A percentile compares a stretch with the other conserved stretches of the same genome.
Conservation (phyloP, 2,888 invertebrate genomes). For the Brachyptera putata region DNA sequence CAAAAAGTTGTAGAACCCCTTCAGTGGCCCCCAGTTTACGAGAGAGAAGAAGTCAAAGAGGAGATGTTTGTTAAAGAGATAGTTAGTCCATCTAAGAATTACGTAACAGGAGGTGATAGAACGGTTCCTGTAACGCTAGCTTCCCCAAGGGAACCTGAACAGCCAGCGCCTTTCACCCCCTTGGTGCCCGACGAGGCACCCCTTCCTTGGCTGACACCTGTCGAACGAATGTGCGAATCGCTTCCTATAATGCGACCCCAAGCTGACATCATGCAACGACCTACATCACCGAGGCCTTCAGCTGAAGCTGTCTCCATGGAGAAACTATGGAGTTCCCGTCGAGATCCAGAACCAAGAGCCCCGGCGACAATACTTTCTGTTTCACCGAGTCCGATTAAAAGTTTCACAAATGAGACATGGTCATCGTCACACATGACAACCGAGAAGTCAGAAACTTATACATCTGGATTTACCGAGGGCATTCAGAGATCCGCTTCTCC, state of each 20-base stretch:
- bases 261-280: slow-evolving; percentile 1
- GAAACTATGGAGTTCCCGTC: slow-evolving; percentile 31
- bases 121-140: slow-evolving; percentile 10
- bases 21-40: slow-evolving; percentile 2
- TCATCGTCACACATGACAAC: slow-evolving; percentile 21
- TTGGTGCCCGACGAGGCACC: background rate
- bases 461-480: slow-evolving; percentile 7
- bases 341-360: slow-evolving; percentile 20
- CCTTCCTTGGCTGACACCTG: background rate
- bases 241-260: slow-evolving; percentile 11
- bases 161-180: background rate
- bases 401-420: slow-evolving; percentile 2
- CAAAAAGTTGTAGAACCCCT: too few species aligned
- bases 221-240: background rate
- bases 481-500: slow-evolving; percentile 39
- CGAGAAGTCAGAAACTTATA: slow-evolving; percentile 15
- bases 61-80: slow-evolving; percentile 26
- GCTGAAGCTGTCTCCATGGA: slow-evolving; percentile 33
- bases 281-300: slow-evolving; percentile 27
- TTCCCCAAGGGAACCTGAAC: background rate
- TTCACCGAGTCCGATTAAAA: too few species aligned
- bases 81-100: slow-evolving; percentile 23
- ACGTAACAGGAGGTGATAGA: slow-evolving; percentile 26
- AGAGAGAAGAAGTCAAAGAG: slow-evolving; percentile 1
- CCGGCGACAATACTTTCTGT: slow-evolving; percentile 2